phyloP scores from a whole-genome alignment of 1,140 invertebrate species.

The Pogonus chalceus region DNA sequence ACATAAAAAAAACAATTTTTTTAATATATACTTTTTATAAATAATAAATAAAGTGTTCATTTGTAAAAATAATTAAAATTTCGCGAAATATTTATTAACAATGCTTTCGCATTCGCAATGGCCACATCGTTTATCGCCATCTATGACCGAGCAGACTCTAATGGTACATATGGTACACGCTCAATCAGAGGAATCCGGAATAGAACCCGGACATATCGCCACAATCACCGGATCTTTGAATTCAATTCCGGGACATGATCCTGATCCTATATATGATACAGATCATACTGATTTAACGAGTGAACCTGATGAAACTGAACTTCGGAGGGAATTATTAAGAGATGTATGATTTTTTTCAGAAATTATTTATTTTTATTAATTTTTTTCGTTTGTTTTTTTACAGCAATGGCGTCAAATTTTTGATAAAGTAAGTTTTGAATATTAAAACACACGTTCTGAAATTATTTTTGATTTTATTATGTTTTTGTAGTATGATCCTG shows the following conservation, averaged over 20 bases:
- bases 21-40: too few relatives aligned
- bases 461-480: background rate
- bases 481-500: slow-evolving; percentile 60
- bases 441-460: background rate
- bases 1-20: too few relatives aligned
- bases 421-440: slow-evolving; percentile 57
- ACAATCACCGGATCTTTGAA: slow-evolving; percentile 55
- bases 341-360: slow-evolving; percentile 55
- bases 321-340: slow-evolving; percentile 60
- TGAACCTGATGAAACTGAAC: slow-evolving; percentile 65
- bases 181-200: slow-evolving; percentile 35
- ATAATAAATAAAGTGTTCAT: too few relatives aligned
- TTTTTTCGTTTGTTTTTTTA: slow-evolving; percentile 39
- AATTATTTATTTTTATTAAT: slow-evolving; percentile 4
- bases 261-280: slow-evolving; percentile 58
- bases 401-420: slow-evolving; percentile 80
- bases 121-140: slow-evolving; percentile 32
- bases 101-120: slow-evolving; percentile 34
- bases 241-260: slow-evolving; percentile 45
- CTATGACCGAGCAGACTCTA: slow-evolving; percentile 22
- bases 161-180: slow-evolving; percentile 23
- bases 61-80: too few relatives aligned
- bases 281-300: slow-evolving; percentile 67
- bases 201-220: slow-evolving; percentile 50
- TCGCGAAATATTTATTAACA: too few relatives aligned